phyloP scores from a whole-genome alignment of 1,140 invertebrate genomes.

The Zaprionus taronus region DNA sequence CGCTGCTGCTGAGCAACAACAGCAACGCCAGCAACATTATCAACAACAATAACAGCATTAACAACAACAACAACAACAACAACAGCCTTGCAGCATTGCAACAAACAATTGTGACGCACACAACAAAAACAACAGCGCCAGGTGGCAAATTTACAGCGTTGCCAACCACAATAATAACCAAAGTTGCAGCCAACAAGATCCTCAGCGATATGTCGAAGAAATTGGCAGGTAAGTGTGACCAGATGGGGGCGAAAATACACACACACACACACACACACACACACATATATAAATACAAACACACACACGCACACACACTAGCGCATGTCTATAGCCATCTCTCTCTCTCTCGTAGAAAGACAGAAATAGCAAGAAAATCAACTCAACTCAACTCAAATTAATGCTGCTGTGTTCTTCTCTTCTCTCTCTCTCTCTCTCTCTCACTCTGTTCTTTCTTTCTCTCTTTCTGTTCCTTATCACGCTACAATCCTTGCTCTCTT shows the following conservation, averaged over 20 bases:
- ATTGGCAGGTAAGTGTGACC: constrained; percentile 64
- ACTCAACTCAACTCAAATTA: constrained; percentile 34
- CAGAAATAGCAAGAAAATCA: constrained; percentile 7
- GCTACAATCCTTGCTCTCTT: constrained; percentile 25
- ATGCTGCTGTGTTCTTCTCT: constrained; percentile 43
- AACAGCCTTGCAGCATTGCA: constrained; percentile 24
- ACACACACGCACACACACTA: neutral
- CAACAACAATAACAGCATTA: constrained; percentile 7
- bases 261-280: constrained; percentile 5
- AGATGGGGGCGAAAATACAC: neutral
- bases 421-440: constrained; percentile 23
- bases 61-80: neutral
- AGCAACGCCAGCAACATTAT: constrained; percentile 13
- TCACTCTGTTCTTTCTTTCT: constrained; percentile 31
- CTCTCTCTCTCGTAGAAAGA: constrained; percentile 7
- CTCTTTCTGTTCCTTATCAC: constrained; percentile 29
- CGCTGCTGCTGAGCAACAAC: neutral
- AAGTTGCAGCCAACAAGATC: constrained; percentile 59
- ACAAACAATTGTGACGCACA: constrained; percentile 42
- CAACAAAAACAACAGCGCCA: constrained; percentile 26
- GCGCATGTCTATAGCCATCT: constrained; percentile 6
- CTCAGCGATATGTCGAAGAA: constrained; percentile 76
- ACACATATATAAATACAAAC: too few species aligned
- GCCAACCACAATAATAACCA: constrained; percentile 51
- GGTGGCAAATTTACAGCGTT: constrained; percentile 43